Conservation (phyloP, 2,888 invertebrate genomes). For the Epirrhoe alternata region DNA sequence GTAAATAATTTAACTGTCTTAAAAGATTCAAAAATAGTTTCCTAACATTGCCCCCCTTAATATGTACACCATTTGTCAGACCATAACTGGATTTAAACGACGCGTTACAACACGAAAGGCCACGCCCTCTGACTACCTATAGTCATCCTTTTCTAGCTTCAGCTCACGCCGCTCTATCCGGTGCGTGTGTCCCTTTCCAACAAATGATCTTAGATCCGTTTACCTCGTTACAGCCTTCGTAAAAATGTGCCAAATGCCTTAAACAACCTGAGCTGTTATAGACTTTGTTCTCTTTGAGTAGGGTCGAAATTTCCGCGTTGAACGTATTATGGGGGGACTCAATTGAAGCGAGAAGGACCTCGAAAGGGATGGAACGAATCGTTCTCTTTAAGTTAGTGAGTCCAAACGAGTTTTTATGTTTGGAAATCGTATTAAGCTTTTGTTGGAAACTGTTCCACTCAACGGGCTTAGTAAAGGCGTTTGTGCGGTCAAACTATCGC, state of each 20-base stretch:
- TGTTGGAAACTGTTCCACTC: slow-evolving; percentile 84
- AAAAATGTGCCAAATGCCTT: slow-evolving; percentile 65
- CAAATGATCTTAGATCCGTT: slow-evolving; percentile 66
- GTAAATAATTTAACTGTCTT: slow-evolving; percentile 85
- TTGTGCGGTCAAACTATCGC: slow-evolving; percentile 82
- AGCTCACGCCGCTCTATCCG: slow-evolving; percentile 12
- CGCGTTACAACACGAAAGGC: slow-evolving; percentile 70
- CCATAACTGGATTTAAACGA: slow-evolving; percentile 85
- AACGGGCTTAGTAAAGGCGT: slow-evolving; percentile 83
- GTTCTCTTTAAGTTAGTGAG: slow-evolving; percentile 82
- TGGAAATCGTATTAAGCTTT: slow-evolving; percentile 85
- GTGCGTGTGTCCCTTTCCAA: slow-evolving; percentile 61
- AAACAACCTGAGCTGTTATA: slow-evolving; percentile 41
- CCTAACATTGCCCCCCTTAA: slow-evolving; percentile 84
- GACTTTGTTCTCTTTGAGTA: slow-evolving; percentile 31
- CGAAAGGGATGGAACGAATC: slow-evolving; percentile 75
- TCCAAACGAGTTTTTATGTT: slow-evolving; percentile 85
- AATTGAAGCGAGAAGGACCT: slow-evolving; percentile 74
- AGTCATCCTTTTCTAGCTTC: slow-evolving; percentile 55
- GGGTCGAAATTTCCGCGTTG: slow-evolving; percentile 47
- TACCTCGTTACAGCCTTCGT: slow-evolving; percentile 65
- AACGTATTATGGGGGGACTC: slow-evolving; percentile 64
- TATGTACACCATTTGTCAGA: slow-evolving; percentile 85
- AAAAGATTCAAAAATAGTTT: slow-evolving; percentile 86
- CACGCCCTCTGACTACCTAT: slow-evolving; percentile 69